phyloP scores from a whole-genome alignment of 1,140 invertebrate species.

The Eufriesea mexicana region DNA sequence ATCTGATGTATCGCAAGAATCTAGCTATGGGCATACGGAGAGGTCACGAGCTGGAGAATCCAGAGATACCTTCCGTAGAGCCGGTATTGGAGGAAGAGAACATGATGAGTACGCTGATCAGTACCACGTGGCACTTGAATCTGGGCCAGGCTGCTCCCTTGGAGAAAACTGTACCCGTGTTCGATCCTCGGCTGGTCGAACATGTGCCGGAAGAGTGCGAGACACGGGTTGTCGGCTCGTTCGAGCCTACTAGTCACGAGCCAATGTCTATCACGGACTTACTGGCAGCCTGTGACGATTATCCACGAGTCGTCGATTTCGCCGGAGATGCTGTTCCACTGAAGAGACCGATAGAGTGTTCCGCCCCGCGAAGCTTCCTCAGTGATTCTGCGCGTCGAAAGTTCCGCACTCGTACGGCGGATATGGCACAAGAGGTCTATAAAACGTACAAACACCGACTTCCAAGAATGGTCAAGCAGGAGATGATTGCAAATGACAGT shows the following conservation, averaged over 20 bases:
- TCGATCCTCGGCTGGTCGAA: slow-evolving; percentile 32
- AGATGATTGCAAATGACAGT: not conserved
- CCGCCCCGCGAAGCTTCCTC: slow-evolving; percentile 61
- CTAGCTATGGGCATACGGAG: slow-evolving; percentile 50
- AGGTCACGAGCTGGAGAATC: slow-evolving; percentile 21
- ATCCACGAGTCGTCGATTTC: slow-evolving; percentile 73
- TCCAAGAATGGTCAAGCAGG: not conserved
- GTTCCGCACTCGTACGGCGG: slow-evolving; percentile 48
- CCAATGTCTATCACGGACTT: slow-evolving; percentile 40
- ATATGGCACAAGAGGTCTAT: slow-evolving; percentile 61
- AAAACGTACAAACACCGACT: slow-evolving; percentile 62
- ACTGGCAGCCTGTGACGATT: slow-evolving; percentile 55
- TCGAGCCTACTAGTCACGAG: not conserved
- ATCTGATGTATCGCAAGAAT: slow-evolving; percentile 65
- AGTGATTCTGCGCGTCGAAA: slow-evolving; percentile 43
- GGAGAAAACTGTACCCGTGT: slow-evolving; percentile 35
- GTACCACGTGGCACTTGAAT: slow-evolving; percentile 70
- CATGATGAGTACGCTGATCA: slow-evolving; percentile 57
- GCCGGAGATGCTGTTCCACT: not conserved
- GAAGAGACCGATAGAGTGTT: slow-evolving; percentile 52
- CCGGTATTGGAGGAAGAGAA: slow-evolving; percentile 52
- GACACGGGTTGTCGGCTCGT: not conserved
- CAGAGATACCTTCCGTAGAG: not conserved
- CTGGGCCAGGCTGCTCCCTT: slow-evolving; percentile 51
- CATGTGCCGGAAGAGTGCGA: slow-evolving; percentile 18